phyloP scores from a whole-genome alignment of 2,113 vertebrate genomes.

The Proterorhinus semilunaris region DNA sequence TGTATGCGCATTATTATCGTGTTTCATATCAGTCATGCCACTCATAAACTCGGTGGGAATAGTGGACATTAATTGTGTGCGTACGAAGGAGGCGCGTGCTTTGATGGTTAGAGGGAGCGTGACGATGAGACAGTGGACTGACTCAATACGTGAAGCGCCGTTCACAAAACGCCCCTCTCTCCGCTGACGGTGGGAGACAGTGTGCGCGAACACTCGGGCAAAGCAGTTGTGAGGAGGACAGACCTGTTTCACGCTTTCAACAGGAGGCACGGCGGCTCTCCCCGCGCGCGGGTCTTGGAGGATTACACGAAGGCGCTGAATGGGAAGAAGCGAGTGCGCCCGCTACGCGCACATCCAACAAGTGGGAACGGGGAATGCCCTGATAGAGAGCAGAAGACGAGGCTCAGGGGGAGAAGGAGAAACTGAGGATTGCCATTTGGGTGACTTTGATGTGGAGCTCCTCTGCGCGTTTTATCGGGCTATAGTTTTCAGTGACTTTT shows the following conservation, averaged over 20 bases:
- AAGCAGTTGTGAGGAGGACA: slow-evolving; percentile 6
- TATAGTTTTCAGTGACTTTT: slow-evolving; percentile 20
- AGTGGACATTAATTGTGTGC: no score
- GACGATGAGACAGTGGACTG: slow-evolving; percentile 13
- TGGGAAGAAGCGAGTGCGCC: slow-evolving; percentile 46
- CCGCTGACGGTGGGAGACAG: slow-evolving; percentile 23
- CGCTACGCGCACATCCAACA: slow-evolving; percentile 68
- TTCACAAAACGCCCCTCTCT: slow-evolving; percentile 12
- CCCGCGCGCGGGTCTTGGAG: slow-evolving; percentile 3
- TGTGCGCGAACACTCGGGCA: background rate
- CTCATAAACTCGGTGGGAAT: no score
- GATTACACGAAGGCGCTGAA: slow-evolving; percentile 34
- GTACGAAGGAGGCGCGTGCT: no score
- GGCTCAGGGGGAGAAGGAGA: slow-evolving; percentile 5
- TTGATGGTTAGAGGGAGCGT: slow-evolving; percentile 14
- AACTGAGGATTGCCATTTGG: slow-evolving; percentile 4
- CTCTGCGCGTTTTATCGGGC: slow-evolving; percentile 7
- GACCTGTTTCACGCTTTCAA: slow-evolving; percentile 6
- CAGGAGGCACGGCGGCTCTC: slow-evolving; percentile 3
- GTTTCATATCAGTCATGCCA: no score
- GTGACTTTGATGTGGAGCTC: background rate
- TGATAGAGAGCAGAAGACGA: background rate
- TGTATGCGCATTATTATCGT: no score
- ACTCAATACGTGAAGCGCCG: slow-evolving; percentile 17
- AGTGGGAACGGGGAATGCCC: slow-evolving; percentile 53